These are phyloP conservation scores for Diachasmimorpha longicaudata DNA, from an alignment of 1,140 invertebrate species.

Conservation along the genomic window DNA sequence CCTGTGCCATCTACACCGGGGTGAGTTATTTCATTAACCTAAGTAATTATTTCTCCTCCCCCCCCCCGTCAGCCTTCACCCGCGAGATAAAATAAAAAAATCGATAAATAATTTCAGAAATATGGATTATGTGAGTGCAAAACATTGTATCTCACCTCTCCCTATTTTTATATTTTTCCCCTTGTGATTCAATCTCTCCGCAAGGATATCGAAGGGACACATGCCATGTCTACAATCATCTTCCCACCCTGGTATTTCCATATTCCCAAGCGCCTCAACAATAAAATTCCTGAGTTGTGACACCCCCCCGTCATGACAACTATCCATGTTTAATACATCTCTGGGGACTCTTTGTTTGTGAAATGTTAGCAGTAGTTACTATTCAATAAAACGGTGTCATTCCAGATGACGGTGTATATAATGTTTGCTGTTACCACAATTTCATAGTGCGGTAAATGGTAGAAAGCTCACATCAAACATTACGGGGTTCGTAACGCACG, in stretches of 20 bases:
- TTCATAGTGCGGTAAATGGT: neutral
- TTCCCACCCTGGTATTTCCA: too few species aligned
- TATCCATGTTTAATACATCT: neutral
- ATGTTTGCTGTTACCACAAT: neutral
- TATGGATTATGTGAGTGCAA: neutral
- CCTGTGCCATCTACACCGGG: slow-evolving; percentile 75
- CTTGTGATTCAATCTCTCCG: neutral
- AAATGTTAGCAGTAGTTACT: neutral
- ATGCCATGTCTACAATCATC: too few species aligned
- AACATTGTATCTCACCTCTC: neutral
- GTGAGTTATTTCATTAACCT: slow-evolving; percentile 64
- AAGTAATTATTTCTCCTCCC: neutral
- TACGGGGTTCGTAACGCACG: too few species aligned
- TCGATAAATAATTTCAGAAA: neutral
- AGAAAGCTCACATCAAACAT: neutral
- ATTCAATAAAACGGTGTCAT: neutral
- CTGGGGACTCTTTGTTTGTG: neutral
- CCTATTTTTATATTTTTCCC: neutral
- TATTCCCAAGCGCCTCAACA: neutral
- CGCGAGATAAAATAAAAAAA: neutral
- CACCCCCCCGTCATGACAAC: neutral
- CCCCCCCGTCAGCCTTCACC: neutral
- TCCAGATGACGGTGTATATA: neutral
- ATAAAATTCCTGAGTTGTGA: neutral
- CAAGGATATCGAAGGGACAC: too few species aligned